Evolutionary conservation across 1,140 invertebrate genomes (phyloP).

Genomic region (Apis florea): DNA sequence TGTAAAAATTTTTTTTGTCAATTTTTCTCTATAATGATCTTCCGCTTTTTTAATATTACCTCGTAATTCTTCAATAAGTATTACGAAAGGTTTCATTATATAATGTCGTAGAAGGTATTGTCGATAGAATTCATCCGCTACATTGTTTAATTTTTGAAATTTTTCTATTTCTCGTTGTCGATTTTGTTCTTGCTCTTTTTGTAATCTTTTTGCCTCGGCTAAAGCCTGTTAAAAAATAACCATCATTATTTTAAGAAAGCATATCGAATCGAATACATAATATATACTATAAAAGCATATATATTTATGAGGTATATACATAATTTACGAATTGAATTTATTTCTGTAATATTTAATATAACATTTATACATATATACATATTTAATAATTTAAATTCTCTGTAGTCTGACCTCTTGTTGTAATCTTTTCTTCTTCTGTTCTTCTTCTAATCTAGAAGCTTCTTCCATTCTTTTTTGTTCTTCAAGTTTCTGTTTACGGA

Average conservation of each 20-base stretch:
- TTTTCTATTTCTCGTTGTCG: constrained; percentile 67
- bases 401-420: constrained; percentile 64
- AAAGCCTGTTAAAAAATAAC: constrained; percentile 60
- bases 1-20: constrained; percentile 61
- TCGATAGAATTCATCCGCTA: constrained; percentile 69
- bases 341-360: constrained; percentile 5
- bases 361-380: constrained; percentile 51
- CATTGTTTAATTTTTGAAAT: constrained; percentile 56
- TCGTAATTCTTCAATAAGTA: constrained; percentile 64
- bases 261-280: neutral
- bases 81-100: constrained; percentile 66
- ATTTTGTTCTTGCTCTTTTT: constrained; percentile 68
- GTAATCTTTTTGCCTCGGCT: constrained; percentile 67
- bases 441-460: constrained; percentile 52
- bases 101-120: constrained; percentile 70
- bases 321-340: no score
- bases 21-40: constrained; percentile 55
- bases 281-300: constrained; percentile 9
- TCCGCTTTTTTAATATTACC: constrained; percentile 60
- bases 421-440: constrained; percentile 61
- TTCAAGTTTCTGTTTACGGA: constrained; percentile 62
- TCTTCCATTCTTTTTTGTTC: constrained; percentile 65
- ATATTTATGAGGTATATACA: neutral
- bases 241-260: constrained; percentile 2
- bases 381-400: constrained; percentile 31